Evolutionary conservation across 2,888 invertebrate species (phyloP).

Genomic region (Lepidochrysops patricia): DNA sequence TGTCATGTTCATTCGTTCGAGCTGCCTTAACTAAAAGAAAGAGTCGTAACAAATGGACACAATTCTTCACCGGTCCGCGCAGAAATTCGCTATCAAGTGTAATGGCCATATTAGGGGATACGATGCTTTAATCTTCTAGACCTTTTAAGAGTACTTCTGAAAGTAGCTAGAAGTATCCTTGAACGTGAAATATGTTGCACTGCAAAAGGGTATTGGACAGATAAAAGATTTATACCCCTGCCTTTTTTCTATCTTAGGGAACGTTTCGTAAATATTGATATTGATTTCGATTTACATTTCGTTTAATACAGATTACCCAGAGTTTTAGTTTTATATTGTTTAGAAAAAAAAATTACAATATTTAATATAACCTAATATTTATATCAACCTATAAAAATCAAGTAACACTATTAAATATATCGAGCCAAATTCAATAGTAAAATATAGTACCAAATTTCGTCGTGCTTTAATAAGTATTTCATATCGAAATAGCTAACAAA

Average conservation of each 20-base stretch:
- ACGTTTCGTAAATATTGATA: not conserved
- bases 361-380: no score
- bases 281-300: not conserved
- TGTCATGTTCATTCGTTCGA: not conserved
- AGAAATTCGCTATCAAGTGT: constrained; percentile 2
- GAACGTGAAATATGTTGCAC: constrained; percentile 8
- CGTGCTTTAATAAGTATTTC: no score
- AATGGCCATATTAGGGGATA: not conserved
- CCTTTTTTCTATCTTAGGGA: not conserved
- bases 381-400: no score
- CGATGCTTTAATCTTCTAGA: constrained; percentile 8
- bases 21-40: not conserved
- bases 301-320: not conserved
- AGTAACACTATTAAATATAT: no score
- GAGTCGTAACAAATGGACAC: not conserved
- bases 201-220: constrained; percentile 10
- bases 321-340: not conserved
- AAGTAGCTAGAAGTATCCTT: constrained; percentile 1
- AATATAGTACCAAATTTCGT: no score
- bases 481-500: no score
- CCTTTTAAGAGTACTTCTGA: constrained; percentile 11
- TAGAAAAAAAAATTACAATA: not conserved
- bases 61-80: not conserved
- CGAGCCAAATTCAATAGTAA: no score
- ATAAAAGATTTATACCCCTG: constrained; percentile 5